phyloP scores from a whole-genome alignment of 2,113 vertebrate genomes.

The Phoxinus phoxinus region DNA sequence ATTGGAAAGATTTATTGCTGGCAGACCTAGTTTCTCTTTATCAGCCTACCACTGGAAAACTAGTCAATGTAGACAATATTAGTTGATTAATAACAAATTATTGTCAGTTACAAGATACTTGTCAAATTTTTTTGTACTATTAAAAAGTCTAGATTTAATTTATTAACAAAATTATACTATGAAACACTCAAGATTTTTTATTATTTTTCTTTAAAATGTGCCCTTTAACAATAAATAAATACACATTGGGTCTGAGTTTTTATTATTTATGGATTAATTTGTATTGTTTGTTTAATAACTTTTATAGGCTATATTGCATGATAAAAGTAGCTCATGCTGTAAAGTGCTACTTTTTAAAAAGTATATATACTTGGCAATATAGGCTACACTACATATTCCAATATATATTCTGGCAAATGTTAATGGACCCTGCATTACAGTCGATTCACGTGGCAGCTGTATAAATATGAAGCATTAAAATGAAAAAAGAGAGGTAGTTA shows the following conservation, averaged over 20 bases:
- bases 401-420: not conserved
- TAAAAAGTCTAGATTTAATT: slow-evolving; percentile 22
- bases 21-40: not conserved
- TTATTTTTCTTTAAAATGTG: slow-evolving; percentile 22
- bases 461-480: not conserved
- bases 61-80: not conserved
- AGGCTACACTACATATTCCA: too few relatives aligned
- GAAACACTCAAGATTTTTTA: not conserved
- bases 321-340: not conserved
- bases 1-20: not conserved
- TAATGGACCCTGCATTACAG: not conserved
- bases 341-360: not conserved
- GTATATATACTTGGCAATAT: too few relatives aligned
- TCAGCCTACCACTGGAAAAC: not conserved
- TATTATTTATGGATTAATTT: not conserved
- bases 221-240: not conserved
- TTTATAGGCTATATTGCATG: not conserved
- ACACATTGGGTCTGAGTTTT: not conserved
- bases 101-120: slow-evolving; percentile 4
- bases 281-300: not conserved
- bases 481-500: too few relatives aligned
- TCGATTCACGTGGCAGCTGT: not conserved
- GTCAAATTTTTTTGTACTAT: slow-evolving; percentile 1
- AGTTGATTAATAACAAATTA: not conserved
- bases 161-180: slow-evolving; percentile 30